Conservation (phyloP, 2,888 invertebrate species). For the Druceiella hillmani region DNA sequence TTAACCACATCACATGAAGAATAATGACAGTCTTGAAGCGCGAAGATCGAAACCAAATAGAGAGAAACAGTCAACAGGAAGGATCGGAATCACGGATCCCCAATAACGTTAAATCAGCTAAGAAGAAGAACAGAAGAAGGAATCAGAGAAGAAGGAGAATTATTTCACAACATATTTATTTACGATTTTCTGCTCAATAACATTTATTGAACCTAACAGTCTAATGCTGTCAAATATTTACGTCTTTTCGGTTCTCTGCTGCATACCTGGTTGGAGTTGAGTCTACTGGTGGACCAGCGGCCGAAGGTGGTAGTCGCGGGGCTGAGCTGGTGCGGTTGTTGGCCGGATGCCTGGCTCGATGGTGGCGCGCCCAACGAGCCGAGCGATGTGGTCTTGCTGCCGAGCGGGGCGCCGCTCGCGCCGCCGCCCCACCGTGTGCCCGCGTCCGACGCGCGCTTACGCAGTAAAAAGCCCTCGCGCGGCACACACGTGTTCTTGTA, state of each 20-base stretch:
- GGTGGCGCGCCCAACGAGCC: constrained; percentile 69
- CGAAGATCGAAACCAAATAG: too few species aligned
- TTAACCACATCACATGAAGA: too few species aligned
- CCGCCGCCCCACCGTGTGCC: constrained; percentile 48
- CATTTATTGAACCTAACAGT: too few species aligned
- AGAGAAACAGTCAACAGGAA: too few species aligned
- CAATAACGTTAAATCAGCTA: too few species aligned
- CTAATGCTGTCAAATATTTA: too few species aligned
- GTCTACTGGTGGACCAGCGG: constrained; percentile 69
- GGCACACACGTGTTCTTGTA: constrained; percentile 65
- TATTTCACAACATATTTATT: too few species aligned
- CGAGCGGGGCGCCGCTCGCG: constrained; percentile 61
- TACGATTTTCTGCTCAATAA: too few species aligned
- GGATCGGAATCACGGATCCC: too few species aligned
- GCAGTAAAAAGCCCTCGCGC: constrained; percentile 73
- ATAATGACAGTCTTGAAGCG: too few species aligned
- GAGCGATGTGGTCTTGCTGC: constrained; percentile 82
- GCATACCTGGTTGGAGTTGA: constrained; percentile 61
- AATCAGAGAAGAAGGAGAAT: too few species aligned
- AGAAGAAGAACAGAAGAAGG: too few species aligned
- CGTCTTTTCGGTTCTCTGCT: neutral
- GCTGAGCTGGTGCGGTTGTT: constrained; percentile 32
- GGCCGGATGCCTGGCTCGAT: constrained; percentile 34
- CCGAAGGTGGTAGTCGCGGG: constrained; percentile 54
- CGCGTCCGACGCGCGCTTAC: constrained; percentile 70